Conservation (phyloP, 2,113 vertebrate species). For the Paramisgurnus dabryanus region DNA sequence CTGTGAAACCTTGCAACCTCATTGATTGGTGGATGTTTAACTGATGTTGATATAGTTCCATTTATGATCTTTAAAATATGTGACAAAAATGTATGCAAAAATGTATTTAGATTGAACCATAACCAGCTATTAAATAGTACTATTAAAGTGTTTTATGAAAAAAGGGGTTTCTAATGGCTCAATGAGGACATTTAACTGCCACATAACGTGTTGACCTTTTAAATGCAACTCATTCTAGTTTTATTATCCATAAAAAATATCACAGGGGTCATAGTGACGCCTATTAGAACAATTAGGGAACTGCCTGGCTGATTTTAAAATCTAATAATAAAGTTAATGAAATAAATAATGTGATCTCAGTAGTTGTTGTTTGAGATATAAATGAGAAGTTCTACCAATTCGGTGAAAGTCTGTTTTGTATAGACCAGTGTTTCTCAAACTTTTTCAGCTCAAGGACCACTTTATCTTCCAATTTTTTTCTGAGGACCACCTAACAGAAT, state of each 20-base stretch:
- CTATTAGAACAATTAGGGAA: too few relatives aligned
- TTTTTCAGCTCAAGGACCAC: too few relatives aligned
- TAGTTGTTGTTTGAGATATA: too few relatives aligned
- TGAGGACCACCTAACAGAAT: too few relatives aligned
- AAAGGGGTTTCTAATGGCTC: slow-evolving; percentile 9
- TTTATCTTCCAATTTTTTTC: too few relatives aligned
- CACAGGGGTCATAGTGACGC: not conserved
- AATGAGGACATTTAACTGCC: slow-evolving; percentile 2
- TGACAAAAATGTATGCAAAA: slow-evolving; percentile 30
- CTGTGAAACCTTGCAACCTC: not conserved
- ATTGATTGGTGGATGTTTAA: not conserved
- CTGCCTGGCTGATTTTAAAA: not conserved
- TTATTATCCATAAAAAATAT: not conserved
- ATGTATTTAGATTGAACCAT: slow-evolving; percentile 6
- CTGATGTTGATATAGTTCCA: slow-evolving; percentile 18
- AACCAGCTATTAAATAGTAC: not conserved
- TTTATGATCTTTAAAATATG: slow-evolving; percentile 18
- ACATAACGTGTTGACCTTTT: not conserved
- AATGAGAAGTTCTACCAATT: too few relatives aligned
- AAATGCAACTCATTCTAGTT: not conserved
- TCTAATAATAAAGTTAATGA: not conserved
- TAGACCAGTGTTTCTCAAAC: too few relatives aligned
- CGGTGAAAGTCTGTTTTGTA: too few relatives aligned
- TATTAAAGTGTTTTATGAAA: not conserved
- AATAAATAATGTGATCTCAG: not conserved